A percentile compares a stretch with the other conserved stretches of the same genome.
Evolutionary conservation across 2,113 vertebrate genomes (phyloP).

Genomic region (Zosterops borbonicus): DNA sequence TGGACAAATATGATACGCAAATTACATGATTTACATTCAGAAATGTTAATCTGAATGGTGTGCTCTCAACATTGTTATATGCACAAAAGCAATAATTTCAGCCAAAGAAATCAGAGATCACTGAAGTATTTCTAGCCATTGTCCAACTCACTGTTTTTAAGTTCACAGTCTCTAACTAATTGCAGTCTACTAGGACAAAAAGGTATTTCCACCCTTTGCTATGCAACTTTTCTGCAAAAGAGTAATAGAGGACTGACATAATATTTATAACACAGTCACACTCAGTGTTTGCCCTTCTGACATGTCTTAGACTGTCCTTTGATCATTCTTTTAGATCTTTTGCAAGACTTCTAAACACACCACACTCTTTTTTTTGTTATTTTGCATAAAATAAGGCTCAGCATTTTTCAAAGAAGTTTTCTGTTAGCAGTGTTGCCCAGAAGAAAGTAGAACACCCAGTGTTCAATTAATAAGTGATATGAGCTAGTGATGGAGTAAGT

Average conservation of each 20-base stretch:
- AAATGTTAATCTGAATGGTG: background rate
- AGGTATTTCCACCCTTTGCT: background rate
- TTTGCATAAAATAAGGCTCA: background rate
- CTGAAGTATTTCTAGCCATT: background rate
- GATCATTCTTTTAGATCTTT: background rate
- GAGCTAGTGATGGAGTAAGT: background rate
- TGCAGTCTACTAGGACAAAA: background rate
- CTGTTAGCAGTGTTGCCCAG: background rate
- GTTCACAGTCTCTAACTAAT: background rate
- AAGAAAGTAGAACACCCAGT: background rate
- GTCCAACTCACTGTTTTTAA: background rate
- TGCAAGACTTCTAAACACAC: background rate
- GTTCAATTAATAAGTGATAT: background rate
- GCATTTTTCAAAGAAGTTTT: background rate
- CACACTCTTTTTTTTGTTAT: background rate
- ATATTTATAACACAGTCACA: background rate
- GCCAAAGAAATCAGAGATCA: background rate
- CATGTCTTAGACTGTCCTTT: background rate
- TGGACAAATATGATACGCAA: background rate
- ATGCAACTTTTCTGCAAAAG: background rate
- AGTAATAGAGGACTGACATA: background rate
- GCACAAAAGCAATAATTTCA: background rate
- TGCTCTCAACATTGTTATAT: background rate
- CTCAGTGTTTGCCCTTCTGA: background rate
- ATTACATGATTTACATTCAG: background rate